Conservation (phyloP, 1,140 invertebrate genomes). For the Bursaphelenchus mucronatus region DNA sequence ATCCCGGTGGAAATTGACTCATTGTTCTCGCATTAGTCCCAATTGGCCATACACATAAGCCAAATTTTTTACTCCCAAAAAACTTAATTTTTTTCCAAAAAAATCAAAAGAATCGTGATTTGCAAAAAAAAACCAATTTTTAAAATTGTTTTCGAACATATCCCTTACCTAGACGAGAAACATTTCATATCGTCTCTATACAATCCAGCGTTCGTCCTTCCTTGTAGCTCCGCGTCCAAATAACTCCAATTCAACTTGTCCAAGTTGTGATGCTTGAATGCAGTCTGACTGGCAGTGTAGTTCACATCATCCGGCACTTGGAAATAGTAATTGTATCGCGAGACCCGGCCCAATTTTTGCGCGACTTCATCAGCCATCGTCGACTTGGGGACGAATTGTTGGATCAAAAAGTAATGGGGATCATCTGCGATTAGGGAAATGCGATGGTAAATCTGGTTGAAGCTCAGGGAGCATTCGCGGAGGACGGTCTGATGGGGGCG, state of each 20-base stretch:
- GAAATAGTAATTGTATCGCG: slow-evolving; percentile 58
- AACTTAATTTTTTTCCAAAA: no score
- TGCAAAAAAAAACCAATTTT: no score
- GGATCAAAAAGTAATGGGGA: slow-evolving; percentile 27
- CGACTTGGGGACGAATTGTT: slow-evolving; percentile 41
- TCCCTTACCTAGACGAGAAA: slow-evolving; percentile 47
- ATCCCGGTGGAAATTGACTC: slow-evolving; percentile 19
- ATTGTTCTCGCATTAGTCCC: slow-evolving; percentile 11
- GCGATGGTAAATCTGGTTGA: slow-evolving; percentile 73
- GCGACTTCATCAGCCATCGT: slow-evolving; percentile 28
- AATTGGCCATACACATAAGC: slow-evolving; percentile 15
- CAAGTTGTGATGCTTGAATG: slow-evolving; percentile 52
- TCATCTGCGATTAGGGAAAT: slow-evolving; percentile 32
- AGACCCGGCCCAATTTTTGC: slow-evolving; percentile 4
- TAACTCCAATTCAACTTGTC: slow-evolving; percentile 54
- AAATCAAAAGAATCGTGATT: no score
- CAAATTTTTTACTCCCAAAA: no score
- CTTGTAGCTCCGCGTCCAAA: slow-evolving; percentile 39
- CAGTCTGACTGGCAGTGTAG: slow-evolving; percentile 43
- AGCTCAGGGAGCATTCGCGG: slow-evolving; percentile 39
- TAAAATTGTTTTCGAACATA: no score
- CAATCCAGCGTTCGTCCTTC: slow-evolving; percentile 22
- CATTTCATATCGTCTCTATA: slow-evolving; percentile 53
- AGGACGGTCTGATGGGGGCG: slow-evolving; percentile 22
- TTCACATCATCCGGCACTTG: slow-evolving; percentile 50